Evolutionary conservation across 2,888 invertebrate species (phyloP), one percentile per base, ranked within the genome.

Genomic region (Opisthograptis luteolata): DNA sequence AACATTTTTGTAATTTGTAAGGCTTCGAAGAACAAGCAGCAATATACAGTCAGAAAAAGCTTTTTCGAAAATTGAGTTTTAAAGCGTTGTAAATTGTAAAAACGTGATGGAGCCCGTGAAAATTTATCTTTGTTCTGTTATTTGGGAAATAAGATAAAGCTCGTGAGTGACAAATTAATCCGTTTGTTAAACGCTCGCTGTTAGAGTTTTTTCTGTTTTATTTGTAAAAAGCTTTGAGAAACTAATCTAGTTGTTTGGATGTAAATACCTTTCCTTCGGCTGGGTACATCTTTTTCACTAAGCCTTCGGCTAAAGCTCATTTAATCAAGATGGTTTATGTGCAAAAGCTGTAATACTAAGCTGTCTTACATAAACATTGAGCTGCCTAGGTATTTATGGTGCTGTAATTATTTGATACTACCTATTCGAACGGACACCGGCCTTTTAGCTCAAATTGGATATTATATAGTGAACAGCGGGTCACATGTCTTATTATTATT

Each of bases 31-130:
- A 2, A n/a, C 22, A 22, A 22, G 1, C 3, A n/a, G 2, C 7
- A 20, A 7, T 20, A 20, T 12, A 14, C 28, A 13, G 2, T 10
- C 25, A 15, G 8, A n/a, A 12, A 31, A 30, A 15, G 3, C 5
- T 25, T 10, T 12, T 14, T 32, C 34, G 28, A 13, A 14, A 27
- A 67, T 58, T 57, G 47, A 60, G 62, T 62, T 58, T 61, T 60
- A 58, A 46, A 55, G 35, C 52, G 55, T 59, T 27, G 15, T 40
- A 45, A 54, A 46, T 54, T 15, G 22, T 25, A 9, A 49, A 31
- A 20, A 43, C 48, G 48, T 48, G 48, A 37, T 32, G 35, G 27
- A n/a, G 52, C 57, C 61, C 55, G 62, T 60, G 62, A 52, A 56
- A 60, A 55, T 64, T 47, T 34, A 56, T 37, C 41, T 34, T 48